These are phyloP conservation scores for Phrynosoma blainvillii DNA, from an alignment of 2,113 vertebrate genomes.

Conservation along the genomic window DNA sequence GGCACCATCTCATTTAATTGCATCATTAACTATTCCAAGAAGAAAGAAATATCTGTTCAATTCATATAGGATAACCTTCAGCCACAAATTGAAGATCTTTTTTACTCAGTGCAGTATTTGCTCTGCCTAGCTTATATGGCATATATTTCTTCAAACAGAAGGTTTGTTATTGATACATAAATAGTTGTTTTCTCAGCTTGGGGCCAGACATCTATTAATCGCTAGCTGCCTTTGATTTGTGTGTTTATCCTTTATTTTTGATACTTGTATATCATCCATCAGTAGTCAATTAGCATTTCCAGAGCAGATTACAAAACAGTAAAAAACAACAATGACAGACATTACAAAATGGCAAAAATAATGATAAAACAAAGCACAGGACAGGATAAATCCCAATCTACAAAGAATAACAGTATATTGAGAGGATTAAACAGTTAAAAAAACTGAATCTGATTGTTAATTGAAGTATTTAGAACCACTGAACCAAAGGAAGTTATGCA, in stretches of 20 bases:
- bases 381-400: neutral
- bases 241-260: neutral
- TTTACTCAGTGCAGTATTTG: neutral
- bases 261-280: neutral
- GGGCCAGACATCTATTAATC: rapidly evolving
- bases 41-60: constrained; percentile 38
- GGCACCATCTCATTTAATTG: constrained; percentile 33
- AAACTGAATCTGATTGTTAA: no score
- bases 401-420: neutral
- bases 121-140: neutral
- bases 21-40: constrained; percentile 36
- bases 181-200: neutral
- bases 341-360: neutral
- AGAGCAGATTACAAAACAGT: neutral
- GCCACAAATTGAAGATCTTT: constrained; percentile 52
- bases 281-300: neutral
- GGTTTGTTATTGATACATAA: neutral
- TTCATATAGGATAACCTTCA: constrained; percentile 42
- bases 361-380: neutral
- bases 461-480: neutral
- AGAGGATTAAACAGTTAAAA: neutral
- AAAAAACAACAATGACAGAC: neutral
- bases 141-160: neutral
- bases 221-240: neutral
- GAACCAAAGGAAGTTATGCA: no score